These are phyloP conservation scores for Hydroisotoma schaefferi DNA, from an alignment of 2,888 invertebrate genomes.

Conservation along the genomic window DNA sequence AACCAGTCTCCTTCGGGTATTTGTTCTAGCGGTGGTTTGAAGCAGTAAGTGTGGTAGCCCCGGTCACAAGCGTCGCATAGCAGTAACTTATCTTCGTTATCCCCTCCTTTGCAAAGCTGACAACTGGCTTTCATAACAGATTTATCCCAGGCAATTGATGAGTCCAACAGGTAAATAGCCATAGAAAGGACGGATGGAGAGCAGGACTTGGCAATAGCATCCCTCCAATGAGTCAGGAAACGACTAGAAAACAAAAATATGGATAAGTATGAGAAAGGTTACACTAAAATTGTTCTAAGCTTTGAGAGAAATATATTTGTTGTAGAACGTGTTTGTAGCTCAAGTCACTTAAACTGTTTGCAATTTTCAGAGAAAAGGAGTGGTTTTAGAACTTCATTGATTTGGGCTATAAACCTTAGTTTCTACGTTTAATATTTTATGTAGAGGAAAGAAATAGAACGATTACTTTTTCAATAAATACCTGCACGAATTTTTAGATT, in stretches of 20 bases:
- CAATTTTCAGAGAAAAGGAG: too few species aligned
- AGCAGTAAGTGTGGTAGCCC: conserved; percentile 98
- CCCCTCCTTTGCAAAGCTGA: conserved; percentile 94
- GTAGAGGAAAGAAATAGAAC: too few species aligned
- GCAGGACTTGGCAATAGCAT: conserved; percentile 75
- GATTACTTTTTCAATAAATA: too few species aligned
- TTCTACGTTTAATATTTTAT: too few species aligned
- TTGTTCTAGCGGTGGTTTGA: conserved; percentile 91
- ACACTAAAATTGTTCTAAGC: too few species aligned
- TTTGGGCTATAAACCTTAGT: too few species aligned
- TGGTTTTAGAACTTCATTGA: too few species aligned
- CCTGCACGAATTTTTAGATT: conserved; percentile 17
- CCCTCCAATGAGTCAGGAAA: conserved; percentile 67
- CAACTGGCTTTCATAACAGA: conserved; percentile 99
- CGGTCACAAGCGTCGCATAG: conserved; percentile 97
- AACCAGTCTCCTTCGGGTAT: conserved; percentile 98
- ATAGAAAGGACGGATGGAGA: conserved; percentile 88
- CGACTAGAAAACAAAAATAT: conserved; percentile 11
- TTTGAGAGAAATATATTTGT: not conserved
- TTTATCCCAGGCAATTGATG: conserved; percentile 96
- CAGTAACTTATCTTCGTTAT: conserved; percentile 90
- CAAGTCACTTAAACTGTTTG: not conserved
- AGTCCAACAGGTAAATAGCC: conserved; percentile 83
- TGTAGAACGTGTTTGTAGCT: not conserved
- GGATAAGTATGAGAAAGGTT: too few species aligned